Base-by-base conservation (phyloP, 2,888 invertebrate genomes). In the Rhamnusium bicolor region DNA sequence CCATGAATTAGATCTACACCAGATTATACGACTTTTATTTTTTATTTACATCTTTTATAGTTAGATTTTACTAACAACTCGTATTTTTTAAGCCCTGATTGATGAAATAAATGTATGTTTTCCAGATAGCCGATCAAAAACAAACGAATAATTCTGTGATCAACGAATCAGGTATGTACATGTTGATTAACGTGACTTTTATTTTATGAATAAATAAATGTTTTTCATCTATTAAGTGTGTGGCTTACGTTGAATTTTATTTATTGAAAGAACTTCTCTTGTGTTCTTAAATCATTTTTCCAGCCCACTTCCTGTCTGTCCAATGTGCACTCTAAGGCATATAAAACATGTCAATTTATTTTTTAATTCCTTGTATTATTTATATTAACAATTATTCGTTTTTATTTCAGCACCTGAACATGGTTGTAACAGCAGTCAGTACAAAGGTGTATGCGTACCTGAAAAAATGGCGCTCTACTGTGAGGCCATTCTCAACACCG, bases 401-500 rank as follows among this genome's bases (percentile, higher is more conserved):
- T 40, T 40, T n/a, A 40, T 40, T 12, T 1, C n/a, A 70, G 63
- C 76, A 8, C 6, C 19, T 73, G 79, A 70, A 27, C 92, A 85
- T 76, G 83, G 84, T 84, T 96, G 96, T 82, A 78, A 76, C 62
- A 74, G 68, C 68, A 76, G 56, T 21, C 75, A 75, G 27, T 69
- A 80, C 56, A 77, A 79, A 0, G 96, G 96, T 2, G 94, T 96
- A 6, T 97, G 97, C 84, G 95, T 96, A 69, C 93, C 94, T 19
- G 93, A 94, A 65, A 90, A 93, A 21, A 93, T 96, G 74, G 93
- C 95, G 0, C 93, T 94, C 84, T 96, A 96, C 86, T 97, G 97
- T 86, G 95, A 96, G 83, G 96, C 95, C 0, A 94, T 96, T 80
- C 89, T 96, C 62, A 93, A 93, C 62, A 91, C 93, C 1, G 90